Evolutionary conservation across 2,888 invertebrate genomes (phyloP).

Genomic region (Octonoba sinensis): DNA sequence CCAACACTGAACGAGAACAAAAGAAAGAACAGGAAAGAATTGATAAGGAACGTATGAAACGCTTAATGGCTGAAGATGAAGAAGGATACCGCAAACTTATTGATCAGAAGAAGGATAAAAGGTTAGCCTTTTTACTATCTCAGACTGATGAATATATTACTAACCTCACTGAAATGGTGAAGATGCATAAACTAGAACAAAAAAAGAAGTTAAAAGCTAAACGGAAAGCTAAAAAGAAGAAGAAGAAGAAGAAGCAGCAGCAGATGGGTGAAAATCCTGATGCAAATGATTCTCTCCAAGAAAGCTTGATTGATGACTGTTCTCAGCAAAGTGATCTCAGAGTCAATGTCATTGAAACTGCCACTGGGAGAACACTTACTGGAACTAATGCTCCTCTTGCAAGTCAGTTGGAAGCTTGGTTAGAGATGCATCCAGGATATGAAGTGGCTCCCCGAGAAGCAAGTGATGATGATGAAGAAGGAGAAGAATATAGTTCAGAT

Average conservation of each 20-base stretch:
- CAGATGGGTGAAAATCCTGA: slow-evolving; percentile 71
- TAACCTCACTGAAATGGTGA: slow-evolving; percentile 96
- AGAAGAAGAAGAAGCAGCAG: slow-evolving; percentile 80
- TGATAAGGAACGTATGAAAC: slow-evolving; percentile 98
- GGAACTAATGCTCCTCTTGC: slow-evolving; percentile 91
- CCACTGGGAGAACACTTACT: slow-evolving; percentile 76
- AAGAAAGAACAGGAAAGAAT: slow-evolving; percentile 99
- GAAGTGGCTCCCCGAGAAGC: slow-evolving; percentile 79
- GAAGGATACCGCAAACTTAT: slow-evolving; percentile 99
- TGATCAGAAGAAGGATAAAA: slow-evolving; percentile 99
- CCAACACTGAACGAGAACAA: slow-evolving; percentile 97
- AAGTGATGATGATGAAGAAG: slow-evolving; percentile 71
- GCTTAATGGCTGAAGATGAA: slow-evolving; percentile 99
- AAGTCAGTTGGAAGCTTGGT: slow-evolving; percentile 87
- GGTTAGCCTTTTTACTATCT: slow-evolving; percentile 94
- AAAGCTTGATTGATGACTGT: slow-evolving; percentile 69
- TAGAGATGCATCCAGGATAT: slow-evolving; percentile 91
- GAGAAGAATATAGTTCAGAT: slow-evolving; percentile 71
- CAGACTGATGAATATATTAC: slow-evolving; percentile 99
- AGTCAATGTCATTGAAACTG: slow-evolving; percentile 89
- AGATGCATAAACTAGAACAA: slow-evolving; percentile 94
- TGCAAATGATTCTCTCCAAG: slow-evolving; percentile 9
- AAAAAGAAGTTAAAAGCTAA: slow-evolving; percentile 89
- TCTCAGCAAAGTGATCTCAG: slow-evolving; percentile 84
- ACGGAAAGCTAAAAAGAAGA: slow-evolving; percentile 83